Conservation (phyloP, 2,797 vertebrate species). For the Intellagama lesueurii region DNA sequence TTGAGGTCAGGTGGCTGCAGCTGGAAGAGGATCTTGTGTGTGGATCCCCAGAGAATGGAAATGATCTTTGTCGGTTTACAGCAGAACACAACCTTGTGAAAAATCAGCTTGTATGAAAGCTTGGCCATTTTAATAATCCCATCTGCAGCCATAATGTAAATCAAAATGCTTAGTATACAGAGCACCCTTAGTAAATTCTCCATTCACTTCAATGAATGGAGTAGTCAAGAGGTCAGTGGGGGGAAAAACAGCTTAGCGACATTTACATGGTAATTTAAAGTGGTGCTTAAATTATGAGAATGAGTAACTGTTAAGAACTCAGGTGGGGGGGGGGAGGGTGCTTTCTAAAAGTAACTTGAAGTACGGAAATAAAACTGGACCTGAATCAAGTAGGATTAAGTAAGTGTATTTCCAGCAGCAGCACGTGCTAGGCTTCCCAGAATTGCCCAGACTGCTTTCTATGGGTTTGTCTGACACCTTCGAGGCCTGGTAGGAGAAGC, state of each 20-base stretch:
- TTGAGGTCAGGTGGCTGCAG: no score
- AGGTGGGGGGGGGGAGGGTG: not conserved
- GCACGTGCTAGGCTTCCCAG: not conserved
- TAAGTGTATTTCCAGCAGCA: not conserved
- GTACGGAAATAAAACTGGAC: not conserved
- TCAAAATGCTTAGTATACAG: not conserved
- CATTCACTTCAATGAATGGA: not conserved
- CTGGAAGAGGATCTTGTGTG: no score
- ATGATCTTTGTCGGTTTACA: not conserved
- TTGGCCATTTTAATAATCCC: not conserved
- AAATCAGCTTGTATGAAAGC: not conserved
- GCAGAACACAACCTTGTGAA: not conserved
- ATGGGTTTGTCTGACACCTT: not conserved
- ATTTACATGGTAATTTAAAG: not conserved
- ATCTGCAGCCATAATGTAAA: not conserved
- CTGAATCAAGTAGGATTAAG: not conserved
- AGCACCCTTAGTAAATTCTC: not conserved
- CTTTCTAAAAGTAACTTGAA: not conserved
- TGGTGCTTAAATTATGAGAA: not conserved
- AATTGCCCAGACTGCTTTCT: not conserved
- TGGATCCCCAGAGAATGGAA: not conserved
- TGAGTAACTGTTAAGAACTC: not conserved
- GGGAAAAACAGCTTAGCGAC: no score
- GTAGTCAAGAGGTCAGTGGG: no score
- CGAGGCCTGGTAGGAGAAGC: not conserved